Evolutionary conservation across 2,888 invertebrate genomes (phyloP).

Genomic region (Metallyticus violacea): DNA sequence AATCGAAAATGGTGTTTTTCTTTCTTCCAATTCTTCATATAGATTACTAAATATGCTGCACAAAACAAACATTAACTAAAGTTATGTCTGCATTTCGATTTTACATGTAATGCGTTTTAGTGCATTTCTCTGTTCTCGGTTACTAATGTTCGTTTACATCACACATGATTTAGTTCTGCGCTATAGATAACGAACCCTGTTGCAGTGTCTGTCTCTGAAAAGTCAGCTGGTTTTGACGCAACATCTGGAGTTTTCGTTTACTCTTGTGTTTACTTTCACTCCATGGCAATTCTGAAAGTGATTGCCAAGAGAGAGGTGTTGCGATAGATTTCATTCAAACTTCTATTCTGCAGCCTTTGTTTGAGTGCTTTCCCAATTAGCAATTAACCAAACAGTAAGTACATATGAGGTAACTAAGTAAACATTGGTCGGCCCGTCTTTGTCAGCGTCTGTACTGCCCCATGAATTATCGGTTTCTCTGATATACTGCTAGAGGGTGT

Average conservation of each 20-base stretch:
- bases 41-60: no score
- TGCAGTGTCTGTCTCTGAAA: background rate
- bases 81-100: no score
- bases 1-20: no score
- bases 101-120: no score
- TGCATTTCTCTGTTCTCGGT: background rate
- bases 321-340: background rate
- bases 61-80: no score
- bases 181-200: no score
- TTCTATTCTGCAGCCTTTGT: background rate
- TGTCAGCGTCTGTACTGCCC: background rate
- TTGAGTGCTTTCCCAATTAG: background rate
- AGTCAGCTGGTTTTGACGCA: background rate
- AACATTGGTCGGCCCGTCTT: background rate
- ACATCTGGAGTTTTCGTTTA: background rate
- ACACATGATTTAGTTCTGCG: background rate
- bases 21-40: no score
- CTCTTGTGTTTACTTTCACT: background rate
- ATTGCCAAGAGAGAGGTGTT: background rate
- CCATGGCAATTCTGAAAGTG: background rate
- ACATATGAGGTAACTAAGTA: background rate
- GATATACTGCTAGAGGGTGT: background rate
- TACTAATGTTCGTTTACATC: background rate
- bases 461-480: background rate
- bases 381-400: background rate